Conservation (phyloP, 2,797 vertebrate species). For the Delichon dasypus region DNA sequence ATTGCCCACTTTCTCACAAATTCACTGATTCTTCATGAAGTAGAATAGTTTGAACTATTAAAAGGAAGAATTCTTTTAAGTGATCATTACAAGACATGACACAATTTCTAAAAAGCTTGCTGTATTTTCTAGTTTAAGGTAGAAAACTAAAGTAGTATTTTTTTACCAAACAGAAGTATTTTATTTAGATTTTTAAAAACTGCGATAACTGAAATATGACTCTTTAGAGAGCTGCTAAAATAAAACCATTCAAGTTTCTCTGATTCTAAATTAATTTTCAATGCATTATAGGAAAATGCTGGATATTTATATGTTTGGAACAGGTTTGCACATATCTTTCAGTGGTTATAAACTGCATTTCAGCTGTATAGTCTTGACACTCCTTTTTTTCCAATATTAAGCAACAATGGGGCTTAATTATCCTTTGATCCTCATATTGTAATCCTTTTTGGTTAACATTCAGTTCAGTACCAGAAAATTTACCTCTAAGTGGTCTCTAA, state of each 20-base stretch:
- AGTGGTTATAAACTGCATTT: background rate
- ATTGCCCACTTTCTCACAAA: background rate
- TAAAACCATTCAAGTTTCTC: background rate
- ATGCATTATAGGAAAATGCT: background rate
- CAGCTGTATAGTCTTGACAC: background rate
- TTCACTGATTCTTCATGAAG: background rate
- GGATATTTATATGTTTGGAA: background rate
- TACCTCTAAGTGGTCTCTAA: background rate
- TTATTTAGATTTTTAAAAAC: background rate
- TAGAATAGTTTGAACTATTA: background rate
- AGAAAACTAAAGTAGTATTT: background rate
- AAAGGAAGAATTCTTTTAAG: background rate
- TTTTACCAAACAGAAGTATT: background rate
- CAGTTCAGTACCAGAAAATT: background rate
- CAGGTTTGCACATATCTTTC: background rate
- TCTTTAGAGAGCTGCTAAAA: background rate
- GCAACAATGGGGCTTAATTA: background rate
- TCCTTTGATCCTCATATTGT: background rate
- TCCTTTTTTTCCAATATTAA: background rate
- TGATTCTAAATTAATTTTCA: background rate
- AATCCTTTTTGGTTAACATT: background rate
- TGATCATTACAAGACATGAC: background rate
- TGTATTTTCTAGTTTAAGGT: background rate
- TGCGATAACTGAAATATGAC: background rate
- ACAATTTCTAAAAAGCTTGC: background rate